Conservation (phyloP, 1,140 invertebrate genomes). For the Cotesia glomerata region DNA sequence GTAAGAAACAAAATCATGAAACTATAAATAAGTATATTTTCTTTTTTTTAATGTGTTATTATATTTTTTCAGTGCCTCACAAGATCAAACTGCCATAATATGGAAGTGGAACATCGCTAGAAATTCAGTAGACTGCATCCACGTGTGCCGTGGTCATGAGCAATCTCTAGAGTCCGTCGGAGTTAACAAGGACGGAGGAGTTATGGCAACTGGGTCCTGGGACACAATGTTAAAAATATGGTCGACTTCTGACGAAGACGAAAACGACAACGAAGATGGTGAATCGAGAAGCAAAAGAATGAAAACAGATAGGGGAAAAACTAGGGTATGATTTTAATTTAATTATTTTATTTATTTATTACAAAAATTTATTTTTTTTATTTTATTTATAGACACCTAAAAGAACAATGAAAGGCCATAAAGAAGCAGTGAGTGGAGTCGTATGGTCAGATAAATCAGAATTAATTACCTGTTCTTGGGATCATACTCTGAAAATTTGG, state of each 20-base stretch:
- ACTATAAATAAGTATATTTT: slow-evolving; percentile 22
- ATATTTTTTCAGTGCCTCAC: slow-evolving; percentile 72
- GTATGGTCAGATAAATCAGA: slow-evolving; percentile 81
- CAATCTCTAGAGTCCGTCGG: slow-evolving; percentile 85
- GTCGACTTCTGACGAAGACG: slow-evolving; percentile 66
- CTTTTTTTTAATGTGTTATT: slow-evolving; percentile 12
- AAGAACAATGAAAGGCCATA: slow-evolving; percentile 90
- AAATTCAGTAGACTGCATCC: slow-evolving; percentile 81
- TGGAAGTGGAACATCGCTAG: slow-evolving; percentile 85
- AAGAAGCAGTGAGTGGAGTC: slow-evolving; percentile 85
- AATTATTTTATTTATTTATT: background rate
- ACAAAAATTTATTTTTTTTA: slow-evolving; percentile 12
- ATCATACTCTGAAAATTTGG: slow-evolving; percentile 95
- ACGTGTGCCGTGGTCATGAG: slow-evolving; percentile 86
- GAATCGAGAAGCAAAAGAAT: slow-evolving; percentile 62
- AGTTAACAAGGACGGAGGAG: slow-evolving; percentile 69
- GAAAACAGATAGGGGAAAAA: slow-evolving; percentile 54
- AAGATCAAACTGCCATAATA: slow-evolving; percentile 90
- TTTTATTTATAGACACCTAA: slow-evolving; percentile 74
- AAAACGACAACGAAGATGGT: slow-evolving; percentile 56
- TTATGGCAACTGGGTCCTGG: slow-evolving; percentile 92
- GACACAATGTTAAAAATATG: slow-evolving; percentile 84
- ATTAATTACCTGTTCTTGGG: slow-evolving; percentile 89
- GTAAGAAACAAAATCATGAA: slow-evolving; percentile 47
- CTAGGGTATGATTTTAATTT: slow-evolving; percentile 40